Evolutionary conservation across 2,888 invertebrate species (phyloP).

Genomic region (Theretra japonica): DNA sequence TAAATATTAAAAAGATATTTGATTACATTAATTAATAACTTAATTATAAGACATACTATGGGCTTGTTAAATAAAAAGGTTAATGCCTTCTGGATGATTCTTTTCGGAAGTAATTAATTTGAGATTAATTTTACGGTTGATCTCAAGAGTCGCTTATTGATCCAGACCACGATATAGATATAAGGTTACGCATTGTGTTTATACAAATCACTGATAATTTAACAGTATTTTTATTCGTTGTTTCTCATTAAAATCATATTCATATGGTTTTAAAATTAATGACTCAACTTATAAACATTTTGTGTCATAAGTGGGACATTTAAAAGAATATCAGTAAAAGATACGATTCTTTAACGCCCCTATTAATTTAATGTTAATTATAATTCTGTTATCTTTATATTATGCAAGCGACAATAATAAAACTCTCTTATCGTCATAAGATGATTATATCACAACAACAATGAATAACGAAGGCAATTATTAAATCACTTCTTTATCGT

Average conservation of each 20-base stretch:
- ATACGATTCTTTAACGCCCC: no score
- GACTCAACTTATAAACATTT: no score
- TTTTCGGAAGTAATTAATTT: background rate
- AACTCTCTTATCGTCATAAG: background rate
- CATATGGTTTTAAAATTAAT: background rate
- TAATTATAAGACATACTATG: background rate
- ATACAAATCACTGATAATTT: background rate
- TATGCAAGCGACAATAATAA: background rate
- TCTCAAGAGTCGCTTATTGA: background rate
- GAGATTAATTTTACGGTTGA: background rate
- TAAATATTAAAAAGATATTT: slow-evolving; percentile 18
- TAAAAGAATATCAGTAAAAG: no score
- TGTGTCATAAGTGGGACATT: no score
- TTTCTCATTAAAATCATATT: background rate
- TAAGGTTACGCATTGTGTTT: background rate
- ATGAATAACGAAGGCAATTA: background rate
- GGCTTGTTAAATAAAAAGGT: no score
- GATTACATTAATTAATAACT: background rate
- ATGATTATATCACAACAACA: background rate
- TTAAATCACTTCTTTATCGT: background rate
- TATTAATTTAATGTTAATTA: no score
- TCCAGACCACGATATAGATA: background rate
- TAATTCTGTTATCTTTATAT: background rate
- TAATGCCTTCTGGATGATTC: background rate
- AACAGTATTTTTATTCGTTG: background rate